Conservation (phyloP, 2,113 vertebrate species). For the Albula goreensis region DNA sequence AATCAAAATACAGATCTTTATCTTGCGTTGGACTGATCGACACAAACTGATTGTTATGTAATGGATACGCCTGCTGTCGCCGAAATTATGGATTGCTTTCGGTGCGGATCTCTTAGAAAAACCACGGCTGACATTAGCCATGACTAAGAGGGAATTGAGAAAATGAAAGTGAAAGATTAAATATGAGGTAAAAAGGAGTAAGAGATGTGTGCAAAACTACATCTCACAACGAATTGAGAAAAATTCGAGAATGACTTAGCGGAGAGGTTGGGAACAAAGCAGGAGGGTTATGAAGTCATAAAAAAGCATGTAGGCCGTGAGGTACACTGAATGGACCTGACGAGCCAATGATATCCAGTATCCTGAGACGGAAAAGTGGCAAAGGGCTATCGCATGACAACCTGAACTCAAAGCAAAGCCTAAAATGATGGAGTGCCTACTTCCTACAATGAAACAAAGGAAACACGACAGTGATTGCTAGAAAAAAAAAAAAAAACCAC, state of each 20-base stretch:
- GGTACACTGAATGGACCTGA: slow-evolving; percentile 78
- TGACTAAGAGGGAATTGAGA: slow-evolving; percentile 13
- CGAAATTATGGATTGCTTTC: slow-evolving; percentile 66
- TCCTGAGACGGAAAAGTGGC: slow-evolving; percentile 79
- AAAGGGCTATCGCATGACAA: slow-evolving; percentile 78
- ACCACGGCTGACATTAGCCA: slow-evolving; percentile 29
- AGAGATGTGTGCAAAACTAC: neutral
- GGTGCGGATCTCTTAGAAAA: slow-evolving; percentile 43
- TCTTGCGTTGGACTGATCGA: slow-evolving; percentile 68
- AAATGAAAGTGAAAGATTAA: slow-evolving; percentile 3
- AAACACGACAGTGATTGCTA: neutral
- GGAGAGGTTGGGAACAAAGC: slow-evolving; percentile 7
- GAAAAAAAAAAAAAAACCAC: neutral
- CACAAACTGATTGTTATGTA: slow-evolving; percentile 70
- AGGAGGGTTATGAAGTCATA: neutral
- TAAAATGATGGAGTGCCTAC: slow-evolving; percentile 81
- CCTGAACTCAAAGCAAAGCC: slow-evolving; percentile 67
- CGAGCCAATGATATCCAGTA: slow-evolving; percentile 82
- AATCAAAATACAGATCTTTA: slow-evolving; percentile 74
- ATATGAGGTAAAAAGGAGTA: neutral
- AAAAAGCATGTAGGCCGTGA: slow-evolving; percentile 22
- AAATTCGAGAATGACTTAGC: neutral
- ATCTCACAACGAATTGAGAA: neutral
- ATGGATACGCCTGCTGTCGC: slow-evolving; percentile 70
- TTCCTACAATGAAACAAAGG: slow-evolving; percentile 58